Conservation (phyloP, 64 coral and sea anemone species). For the Hydrozoanthus tunicans region DNA sequence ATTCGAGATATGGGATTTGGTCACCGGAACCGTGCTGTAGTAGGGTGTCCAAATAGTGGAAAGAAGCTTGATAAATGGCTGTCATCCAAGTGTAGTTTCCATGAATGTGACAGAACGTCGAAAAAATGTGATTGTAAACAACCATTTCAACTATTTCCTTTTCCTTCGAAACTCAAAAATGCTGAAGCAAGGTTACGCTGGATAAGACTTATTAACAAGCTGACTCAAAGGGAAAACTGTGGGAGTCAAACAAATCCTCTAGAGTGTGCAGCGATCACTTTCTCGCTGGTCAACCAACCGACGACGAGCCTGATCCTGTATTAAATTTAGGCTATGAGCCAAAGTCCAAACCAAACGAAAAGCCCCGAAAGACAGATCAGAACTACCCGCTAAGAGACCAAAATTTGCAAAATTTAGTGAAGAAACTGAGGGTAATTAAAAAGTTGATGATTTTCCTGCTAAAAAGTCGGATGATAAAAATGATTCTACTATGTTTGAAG, state of each 20-base stretch:
- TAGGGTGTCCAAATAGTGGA: conserved; percentile 26
- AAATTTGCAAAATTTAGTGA: neutral
- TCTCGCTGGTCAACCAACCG: conserved; percentile 12
- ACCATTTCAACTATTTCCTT: conserved; percentile 58
- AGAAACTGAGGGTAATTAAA: no score
- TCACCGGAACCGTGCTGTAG: conserved; percentile 2
- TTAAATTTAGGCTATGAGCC: neutral
- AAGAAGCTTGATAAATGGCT: conserved; percentile 14
- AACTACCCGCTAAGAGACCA: neutral
- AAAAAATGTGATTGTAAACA: conserved; percentile 49
- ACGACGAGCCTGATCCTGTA: conserved; percentile 43
- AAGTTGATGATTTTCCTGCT: no score
- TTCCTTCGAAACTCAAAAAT: conserved; percentile 39
- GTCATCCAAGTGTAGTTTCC: conserved; percentile 14
- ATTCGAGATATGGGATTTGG: conserved; percentile 31
- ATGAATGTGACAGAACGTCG: conserved; percentile 39
- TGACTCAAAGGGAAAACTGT: conserved; percentile 26
- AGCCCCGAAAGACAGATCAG: neutral
- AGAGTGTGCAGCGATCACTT: conserved; percentile 60
- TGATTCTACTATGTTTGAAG: no score
- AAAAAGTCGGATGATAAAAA: no score
- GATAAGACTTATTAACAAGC: conserved; percentile 46
- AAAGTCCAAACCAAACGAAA: neutral
- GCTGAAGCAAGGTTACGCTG: conserved; percentile 28
- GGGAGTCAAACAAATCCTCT: conserved; percentile 44